Percentiles rank a stretch among this genome's conserved stretches.
Evolutionary conservation across 1,140 invertebrate species (phyloP).

Genomic region (Delia radicum): DNA sequence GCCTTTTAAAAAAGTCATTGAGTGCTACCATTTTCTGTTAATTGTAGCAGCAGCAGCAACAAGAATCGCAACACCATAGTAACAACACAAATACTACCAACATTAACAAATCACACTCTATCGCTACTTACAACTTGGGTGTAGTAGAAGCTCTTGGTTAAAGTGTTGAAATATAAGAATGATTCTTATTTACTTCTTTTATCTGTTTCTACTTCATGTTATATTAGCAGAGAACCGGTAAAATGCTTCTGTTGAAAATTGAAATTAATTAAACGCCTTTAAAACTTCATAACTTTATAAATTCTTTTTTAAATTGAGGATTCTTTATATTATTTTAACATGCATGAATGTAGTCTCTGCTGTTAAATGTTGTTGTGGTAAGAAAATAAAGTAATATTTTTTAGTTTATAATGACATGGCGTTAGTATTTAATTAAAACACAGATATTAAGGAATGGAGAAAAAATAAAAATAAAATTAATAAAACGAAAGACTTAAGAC

Average conservation of each 20-base stretch:
- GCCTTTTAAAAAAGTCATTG: neutral
- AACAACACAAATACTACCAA: neutral
- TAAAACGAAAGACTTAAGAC: conserved; percentile 27
- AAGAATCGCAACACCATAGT: neutral
- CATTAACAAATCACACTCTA: neutral
- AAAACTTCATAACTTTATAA: conserved; percentile 28
- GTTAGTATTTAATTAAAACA: conserved; percentile 30
- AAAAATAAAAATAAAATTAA: neutral
- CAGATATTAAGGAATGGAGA: neutral
- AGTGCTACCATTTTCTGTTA: neutral
- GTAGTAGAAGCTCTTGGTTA: too few species aligned
- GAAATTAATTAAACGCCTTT: conserved; percentile 32
- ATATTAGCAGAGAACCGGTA: neutral
- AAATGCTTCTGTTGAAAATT: conserved; percentile 23
- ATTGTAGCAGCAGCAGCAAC: neutral
- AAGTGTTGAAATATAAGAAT: neutral
- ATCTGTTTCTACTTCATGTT: neutral
- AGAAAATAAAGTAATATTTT: neutral
- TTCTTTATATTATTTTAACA: neutral
- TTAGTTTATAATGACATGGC: conserved; percentile 18
- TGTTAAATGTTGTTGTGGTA: too few species aligned
- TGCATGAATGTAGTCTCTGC: neutral
- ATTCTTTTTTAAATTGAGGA: neutral
- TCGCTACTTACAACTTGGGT: neutral
- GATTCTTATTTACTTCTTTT: neutral